phyloP scores from a whole-genome alignment of 2,113 vertebrate species.

The Pelmatolapia mariae region DNA sequence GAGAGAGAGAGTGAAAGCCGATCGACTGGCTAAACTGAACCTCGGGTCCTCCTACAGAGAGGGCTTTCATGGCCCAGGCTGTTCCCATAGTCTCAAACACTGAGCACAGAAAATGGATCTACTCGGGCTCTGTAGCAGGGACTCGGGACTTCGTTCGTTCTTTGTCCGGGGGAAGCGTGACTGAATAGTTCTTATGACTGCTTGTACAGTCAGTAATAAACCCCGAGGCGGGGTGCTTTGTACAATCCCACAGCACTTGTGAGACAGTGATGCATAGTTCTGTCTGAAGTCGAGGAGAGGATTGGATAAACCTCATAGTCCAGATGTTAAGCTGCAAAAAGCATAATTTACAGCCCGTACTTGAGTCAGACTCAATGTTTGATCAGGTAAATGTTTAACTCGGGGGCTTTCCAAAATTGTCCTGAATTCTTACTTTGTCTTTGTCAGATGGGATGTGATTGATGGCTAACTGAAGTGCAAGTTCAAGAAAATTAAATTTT shows the following conservation, averaged over 20 bases:
- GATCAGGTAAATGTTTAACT: neutral
- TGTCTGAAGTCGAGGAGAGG: neutral
- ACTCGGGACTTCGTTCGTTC: slow-evolving; percentile 12
- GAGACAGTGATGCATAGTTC: neutral
- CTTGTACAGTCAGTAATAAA: slow-evolving; percentile 8
- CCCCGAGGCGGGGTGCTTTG: neutral
- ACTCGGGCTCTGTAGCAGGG: neutral
- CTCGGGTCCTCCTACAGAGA: slow-evolving; percentile 45
- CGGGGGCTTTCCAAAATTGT: neutral
- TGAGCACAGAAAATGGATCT: slow-evolving; percentile 48
- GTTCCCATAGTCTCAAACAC: slow-evolving; percentile 52
- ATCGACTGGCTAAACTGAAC: slow-evolving; percentile 52
- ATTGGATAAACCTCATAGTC: neutral
- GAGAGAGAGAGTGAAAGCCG: slow-evolving; percentile 43
- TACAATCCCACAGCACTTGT: neutral
- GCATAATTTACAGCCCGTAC: neutral
- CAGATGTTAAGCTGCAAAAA: neutral
- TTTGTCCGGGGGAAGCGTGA: slow-evolving; percentile 9
- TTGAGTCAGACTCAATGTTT: neutral
- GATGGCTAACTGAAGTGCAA: neutral
- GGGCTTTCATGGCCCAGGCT: slow-evolving; percentile 57
- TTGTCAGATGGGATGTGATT: neutral
- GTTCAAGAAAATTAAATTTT: neutral
- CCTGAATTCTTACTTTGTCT: neutral
- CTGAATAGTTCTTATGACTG: neutral